Conservation (phyloP, 2,797 vertebrate genomes). For the Natrix natrix region DNA sequence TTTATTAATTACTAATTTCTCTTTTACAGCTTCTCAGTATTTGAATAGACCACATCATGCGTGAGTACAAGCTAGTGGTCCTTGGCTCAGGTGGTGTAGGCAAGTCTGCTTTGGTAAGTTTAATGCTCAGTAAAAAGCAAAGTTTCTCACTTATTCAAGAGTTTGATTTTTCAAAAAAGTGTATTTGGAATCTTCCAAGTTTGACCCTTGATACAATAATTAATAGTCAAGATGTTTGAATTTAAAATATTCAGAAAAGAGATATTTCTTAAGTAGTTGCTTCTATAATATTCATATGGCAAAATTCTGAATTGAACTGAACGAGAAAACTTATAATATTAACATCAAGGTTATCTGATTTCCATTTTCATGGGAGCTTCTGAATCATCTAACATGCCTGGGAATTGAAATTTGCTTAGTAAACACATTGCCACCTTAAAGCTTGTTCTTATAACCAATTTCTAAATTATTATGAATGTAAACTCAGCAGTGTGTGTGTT, state of each 20-base stretch:
- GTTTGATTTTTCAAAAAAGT: not conserved
- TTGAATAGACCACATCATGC: constrained; percentile 90
- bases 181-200: not conserved
- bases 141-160: not conserved
- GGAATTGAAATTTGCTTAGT: not conserved
- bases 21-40: constrained; percentile 76
- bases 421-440: not conserved
- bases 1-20: constrained; percentile 8
- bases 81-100: constrained; percentile 98
- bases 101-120: constrained; percentile 97
- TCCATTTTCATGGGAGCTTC: not conserved
- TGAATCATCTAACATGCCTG: not conserved
- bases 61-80: constrained; percentile 99
- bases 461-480: not conserved
- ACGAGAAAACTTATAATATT: not conserved
- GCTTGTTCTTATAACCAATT: not conserved
- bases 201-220: not conserved
- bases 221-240: not conserved
- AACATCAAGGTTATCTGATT: not conserved
- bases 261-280: not conserved
- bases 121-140: not conserved
- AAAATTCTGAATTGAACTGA: not conserved
- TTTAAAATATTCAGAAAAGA: not conserved
- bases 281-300: not conserved
- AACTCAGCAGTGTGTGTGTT: not conserved